A percentile compares a stretch with the other conserved stretches of the same genome.
These are phyloP conservation scores for Zoanthus sociatus DNA, from an alignment of 92 coral and sea anemone genomes.

Conservation along the genomic window DNA sequence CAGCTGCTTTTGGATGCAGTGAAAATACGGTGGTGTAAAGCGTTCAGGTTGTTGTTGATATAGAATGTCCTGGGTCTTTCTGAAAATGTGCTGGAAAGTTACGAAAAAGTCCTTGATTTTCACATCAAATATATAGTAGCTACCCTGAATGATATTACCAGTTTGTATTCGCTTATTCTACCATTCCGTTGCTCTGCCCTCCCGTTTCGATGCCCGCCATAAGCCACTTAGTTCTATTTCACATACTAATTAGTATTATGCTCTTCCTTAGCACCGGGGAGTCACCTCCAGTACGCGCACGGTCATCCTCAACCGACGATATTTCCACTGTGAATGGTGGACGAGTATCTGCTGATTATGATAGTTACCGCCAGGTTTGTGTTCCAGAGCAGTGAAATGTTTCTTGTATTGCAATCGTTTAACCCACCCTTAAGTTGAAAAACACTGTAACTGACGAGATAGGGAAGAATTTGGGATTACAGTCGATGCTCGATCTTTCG, in stretches of 20 bases:
- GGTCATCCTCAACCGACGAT: conserved; percentile 87
- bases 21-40: too few relatives aligned
- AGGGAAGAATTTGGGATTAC: background rate
- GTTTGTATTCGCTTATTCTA: too few relatives aligned
- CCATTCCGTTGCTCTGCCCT: too few relatives aligned
- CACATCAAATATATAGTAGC: too few relatives aligned
- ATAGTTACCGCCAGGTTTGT: conserved; percentile 79
- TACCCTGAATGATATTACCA: too few relatives aligned
- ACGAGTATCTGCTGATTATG: conserved; percentile 82
- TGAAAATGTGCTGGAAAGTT: too few relatives aligned
- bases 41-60: too few relatives aligned
- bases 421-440: background rate
- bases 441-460: background rate
- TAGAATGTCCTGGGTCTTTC: too few relatives aligned
- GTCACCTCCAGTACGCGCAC: conserved; percentile 77
- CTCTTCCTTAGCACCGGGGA: conserved; percentile 62
- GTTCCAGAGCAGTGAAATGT: background rate
- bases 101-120: too few relatives aligned
- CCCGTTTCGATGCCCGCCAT: too few relatives aligned
- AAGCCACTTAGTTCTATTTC: background rate
- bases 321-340: conserved; percentile 77
- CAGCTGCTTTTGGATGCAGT: too few relatives aligned
- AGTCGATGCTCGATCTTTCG: too few relatives aligned
- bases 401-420: background rate
- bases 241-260: background rate